phyloP scores from a whole-genome alignment of 2,888 invertebrate species.

The Dichetophora obliterata region DNA sequence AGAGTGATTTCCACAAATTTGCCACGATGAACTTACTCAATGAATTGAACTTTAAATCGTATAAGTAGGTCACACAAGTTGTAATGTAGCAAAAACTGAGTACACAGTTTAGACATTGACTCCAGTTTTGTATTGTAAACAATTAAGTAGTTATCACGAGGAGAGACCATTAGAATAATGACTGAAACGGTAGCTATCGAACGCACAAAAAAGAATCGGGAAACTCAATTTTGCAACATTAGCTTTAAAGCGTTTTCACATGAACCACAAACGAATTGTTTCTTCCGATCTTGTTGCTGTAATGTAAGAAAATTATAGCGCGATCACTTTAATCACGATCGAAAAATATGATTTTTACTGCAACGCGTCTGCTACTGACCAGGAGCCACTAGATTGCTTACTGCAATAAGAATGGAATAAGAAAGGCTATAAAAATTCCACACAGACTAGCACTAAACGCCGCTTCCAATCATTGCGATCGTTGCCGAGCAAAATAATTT shows the following conservation, averaged over 20 bases:
- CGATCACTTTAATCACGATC: slow-evolving; percentile 70
- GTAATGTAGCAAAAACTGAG: slow-evolving; percentile 1
- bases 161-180: background rate
- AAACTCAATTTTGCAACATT: background rate
- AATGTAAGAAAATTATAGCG: slow-evolving; percentile 67
- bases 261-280: slow-evolving; percentile 23
- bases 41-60: background rate
- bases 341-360: slow-evolving; percentile 58
- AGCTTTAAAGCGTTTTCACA: slow-evolving; percentile 26
- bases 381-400: background rate
- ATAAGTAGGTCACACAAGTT: slow-evolving; percentile 25
- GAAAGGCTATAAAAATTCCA: slow-evolving; percentile 13
- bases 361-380: slow-evolving; percentile 23
- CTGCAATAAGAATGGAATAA: background rate
- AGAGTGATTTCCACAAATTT: slow-evolving; percentile 3
- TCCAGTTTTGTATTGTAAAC: background rate
- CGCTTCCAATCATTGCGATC: slow-evolving; percentile 26
- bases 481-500: slow-evolving; percentile 57
- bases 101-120: background rate
- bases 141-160: slow-evolving; percentile 27
- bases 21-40: background rate
- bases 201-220: too few species aligned
- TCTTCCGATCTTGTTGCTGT: background rate
- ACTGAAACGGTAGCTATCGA: slow-evolving; percentile 30
- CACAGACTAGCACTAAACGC: background rate